Conservation (phyloP, 2,113 vertebrate species). For the Pelmatolapia mariae region DNA sequence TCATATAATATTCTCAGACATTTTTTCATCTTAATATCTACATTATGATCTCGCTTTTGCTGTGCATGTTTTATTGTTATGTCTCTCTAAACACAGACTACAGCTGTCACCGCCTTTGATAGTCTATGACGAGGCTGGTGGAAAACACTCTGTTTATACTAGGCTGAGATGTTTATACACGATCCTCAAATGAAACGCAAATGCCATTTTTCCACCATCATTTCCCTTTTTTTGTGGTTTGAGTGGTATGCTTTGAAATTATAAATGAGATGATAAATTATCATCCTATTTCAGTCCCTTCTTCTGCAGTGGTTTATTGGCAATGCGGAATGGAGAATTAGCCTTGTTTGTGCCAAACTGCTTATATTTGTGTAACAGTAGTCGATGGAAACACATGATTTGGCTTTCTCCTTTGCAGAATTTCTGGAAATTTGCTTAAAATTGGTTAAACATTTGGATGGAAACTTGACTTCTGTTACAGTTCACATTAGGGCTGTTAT, state of each 20-base stretch:
- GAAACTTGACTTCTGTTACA: background rate
- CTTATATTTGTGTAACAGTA: background rate
- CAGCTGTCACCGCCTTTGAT: background rate
- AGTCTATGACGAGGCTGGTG: background rate
- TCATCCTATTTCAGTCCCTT: background rate
- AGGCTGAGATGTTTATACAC: background rate
- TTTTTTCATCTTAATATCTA: background rate
- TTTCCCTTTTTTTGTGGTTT: background rate
- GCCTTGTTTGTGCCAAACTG: background rate
- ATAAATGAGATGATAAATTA: background rate
- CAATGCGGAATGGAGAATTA: background rate
- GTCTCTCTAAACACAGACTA: background rate
- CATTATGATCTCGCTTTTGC: background rate
- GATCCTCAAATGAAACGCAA: background rate
- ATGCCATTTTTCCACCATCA: background rate
- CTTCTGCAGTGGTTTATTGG: background rate
- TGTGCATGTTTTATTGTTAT: background rate
- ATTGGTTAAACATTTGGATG: background rate
- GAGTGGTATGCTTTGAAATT: background rate
- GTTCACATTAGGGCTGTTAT: background rate
- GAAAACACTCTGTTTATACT: background rate
- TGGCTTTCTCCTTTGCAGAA: background rate
- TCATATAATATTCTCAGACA: background rate
- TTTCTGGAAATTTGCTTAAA: background rate
- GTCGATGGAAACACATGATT: background rate